Evolutionary conservation across 2,113 vertebrate genomes (phyloP), one percentile per base, ranked within the genome.

Genomic region (Cromileptes altivelis): DNA sequence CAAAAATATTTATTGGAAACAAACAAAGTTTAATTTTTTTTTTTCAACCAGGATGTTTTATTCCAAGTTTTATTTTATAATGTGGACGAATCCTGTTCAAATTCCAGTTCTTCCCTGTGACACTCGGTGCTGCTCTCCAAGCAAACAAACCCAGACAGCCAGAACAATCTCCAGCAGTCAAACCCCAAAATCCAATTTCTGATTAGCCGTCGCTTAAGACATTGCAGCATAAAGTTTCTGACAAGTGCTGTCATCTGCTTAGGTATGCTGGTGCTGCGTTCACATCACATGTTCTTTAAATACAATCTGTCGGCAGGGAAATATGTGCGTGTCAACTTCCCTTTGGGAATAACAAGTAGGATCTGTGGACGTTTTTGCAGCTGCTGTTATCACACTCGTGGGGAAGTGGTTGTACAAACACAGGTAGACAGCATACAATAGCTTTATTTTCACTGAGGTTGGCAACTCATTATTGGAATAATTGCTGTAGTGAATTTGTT

Each of bases 191-290:
- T 40, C 30, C 4, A 33, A 9, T 52, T 11, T 64, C 2, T 77
- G 50, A 70, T 64, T 25, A 40, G 4, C 12, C 2, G 4, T 17
- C 45, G 9, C 19, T 45, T 58, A 18, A 61, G 72, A 56, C 8
- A 37, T 25, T 21, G 68, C 42, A 67, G 49, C 84, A 73, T 33
- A 61, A 65, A 55, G 67, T 4, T 60, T 21, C 78, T 74, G 65
- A 68, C 52, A 47, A 19, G 30, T 27, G 23, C 52, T 27, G 62
- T 49, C 1, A 4, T 13, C 42, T 30, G 17, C 12, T 14, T 8
- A 12, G 45, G 27, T 63, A 75, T 63, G 40, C 71, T 65, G 50
- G 65, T 25, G 65, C 50, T 57, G 30, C n/a, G 1, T 58, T 33
- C 52, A 49, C 19, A n/a, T 55, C 62, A 58, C n/a, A 42, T 42